phyloP scores from a whole-genome alignment of 2,113 vertebrate species.

The Erinaceus europaeus region DNA sequence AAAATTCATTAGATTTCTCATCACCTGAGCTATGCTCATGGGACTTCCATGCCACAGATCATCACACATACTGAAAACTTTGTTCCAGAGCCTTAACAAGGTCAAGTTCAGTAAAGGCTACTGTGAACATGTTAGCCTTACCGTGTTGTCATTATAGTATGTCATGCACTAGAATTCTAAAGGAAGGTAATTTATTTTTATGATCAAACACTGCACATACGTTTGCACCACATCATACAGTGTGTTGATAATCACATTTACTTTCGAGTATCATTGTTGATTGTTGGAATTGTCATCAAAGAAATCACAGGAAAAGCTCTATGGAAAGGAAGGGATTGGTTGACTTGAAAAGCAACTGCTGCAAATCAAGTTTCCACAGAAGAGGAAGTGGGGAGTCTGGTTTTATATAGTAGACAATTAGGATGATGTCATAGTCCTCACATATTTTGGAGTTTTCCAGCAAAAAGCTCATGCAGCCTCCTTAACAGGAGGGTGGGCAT shows the following conservation, averaged over 20 bases:
- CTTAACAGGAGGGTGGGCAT: too few relatives aligned
- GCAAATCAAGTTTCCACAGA: too few relatives aligned
- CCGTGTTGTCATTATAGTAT: not conserved
- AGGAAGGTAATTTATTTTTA: not conserved
- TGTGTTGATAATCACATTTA: not conserved
- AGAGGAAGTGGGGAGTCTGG: too few relatives aligned
- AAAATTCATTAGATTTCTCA: constrained; percentile 23
- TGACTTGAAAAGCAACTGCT: too few relatives aligned
- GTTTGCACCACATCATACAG: too few relatives aligned
- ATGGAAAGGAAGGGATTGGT: too few relatives aligned
- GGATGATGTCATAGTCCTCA: too few relatives aligned
- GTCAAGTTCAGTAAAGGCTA: not conserved
- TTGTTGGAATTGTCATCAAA: not conserved
- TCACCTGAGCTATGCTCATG: not conserved
- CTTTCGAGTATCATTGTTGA: not conserved
- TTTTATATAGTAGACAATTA: too few relatives aligned
- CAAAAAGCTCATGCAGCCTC: too few relatives aligned
- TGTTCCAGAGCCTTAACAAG: not conserved
- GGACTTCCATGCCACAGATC: not conserved
- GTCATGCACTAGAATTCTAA: not conserved
- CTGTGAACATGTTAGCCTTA: not conserved
- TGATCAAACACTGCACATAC: not conserved
- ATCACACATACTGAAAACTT: not conserved
- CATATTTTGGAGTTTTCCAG: too few relatives aligned
- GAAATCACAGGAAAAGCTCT: too few relatives aligned